These are phyloP conservation scores for Cerceris ruficornis DNA, from an alignment of 2,888 invertebrate genomes.

Conservation along the genomic window DNA sequence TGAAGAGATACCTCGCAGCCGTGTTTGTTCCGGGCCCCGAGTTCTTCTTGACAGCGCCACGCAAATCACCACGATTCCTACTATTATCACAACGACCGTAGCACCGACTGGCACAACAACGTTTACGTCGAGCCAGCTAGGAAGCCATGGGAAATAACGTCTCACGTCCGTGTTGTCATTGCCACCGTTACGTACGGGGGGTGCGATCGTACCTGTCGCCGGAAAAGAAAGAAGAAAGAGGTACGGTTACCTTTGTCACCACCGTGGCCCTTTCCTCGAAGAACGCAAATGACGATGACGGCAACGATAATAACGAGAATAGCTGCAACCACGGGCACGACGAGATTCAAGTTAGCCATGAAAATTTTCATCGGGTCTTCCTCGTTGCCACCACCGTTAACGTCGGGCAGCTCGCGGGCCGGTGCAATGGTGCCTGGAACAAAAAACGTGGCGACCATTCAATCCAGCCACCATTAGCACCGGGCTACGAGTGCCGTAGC, in stretches of 20 bases:
- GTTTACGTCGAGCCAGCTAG: conserved; percentile 94
- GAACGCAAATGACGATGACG: conserved; percentile 95
- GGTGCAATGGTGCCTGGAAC: conserved; percentile 98
- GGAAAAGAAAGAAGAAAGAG: conserved; percentile 69
- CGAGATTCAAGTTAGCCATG: conserved; percentile 94
- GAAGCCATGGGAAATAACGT: conserved; percentile 89
- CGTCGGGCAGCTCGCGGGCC: conserved; percentile 91
- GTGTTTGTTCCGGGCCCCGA: conserved; percentile 86
- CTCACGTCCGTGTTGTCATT: conserved; percentile 82
- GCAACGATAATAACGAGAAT: conserved; percentile 96
- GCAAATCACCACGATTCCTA: conserved; percentile 95
- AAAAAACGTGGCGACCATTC: conserved; percentile 73
- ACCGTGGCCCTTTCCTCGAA: conserved; percentile 93
- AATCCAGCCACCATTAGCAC: conserved; percentile 78
- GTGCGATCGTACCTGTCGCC: conserved; percentile 90
- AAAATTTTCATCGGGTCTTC: conserved; percentile 94
- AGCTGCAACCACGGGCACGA: conserved; percentile 96
- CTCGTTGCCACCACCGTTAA: conserved; percentile 83
- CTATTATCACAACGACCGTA: conserved; percentile 94
- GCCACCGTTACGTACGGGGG: conserved; percentile 85
- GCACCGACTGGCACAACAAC: conserved; percentile 95
- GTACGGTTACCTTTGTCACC: conserved; percentile 85
- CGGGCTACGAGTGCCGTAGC: conserved; percentile 68
- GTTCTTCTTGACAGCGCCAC: conserved; percentile 91
- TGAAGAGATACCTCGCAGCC: conserved; percentile 88